Evolutionary conservation across 2,888 invertebrate genomes (phyloP).

Genomic region (Thera obeliscata): DNA sequence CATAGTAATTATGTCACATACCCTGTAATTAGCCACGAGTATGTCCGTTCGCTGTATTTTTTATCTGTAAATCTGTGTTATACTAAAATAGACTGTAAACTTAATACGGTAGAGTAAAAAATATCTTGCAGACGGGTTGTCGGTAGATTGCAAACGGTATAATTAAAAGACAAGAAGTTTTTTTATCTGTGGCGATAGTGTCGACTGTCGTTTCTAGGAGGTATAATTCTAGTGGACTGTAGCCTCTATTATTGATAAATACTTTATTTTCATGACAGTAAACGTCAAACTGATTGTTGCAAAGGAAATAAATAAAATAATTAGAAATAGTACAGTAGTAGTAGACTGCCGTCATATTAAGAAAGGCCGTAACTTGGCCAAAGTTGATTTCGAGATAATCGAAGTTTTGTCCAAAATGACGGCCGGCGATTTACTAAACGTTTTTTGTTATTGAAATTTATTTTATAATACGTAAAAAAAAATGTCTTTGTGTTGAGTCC

Average conservation of each 20-base stretch:
- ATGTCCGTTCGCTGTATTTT: conserved; percentile 54
- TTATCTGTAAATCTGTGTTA: conserved; percentile 54
- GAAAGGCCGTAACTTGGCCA: too few relatives aligned
- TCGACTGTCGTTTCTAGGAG: conserved; percentile 51
- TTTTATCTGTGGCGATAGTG: conserved; percentile 61
- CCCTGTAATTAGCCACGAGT: conserved; percentile 60
- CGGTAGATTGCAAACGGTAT: conserved; percentile 51
- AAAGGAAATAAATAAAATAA: too few relatives aligned
- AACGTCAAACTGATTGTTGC: not conserved
- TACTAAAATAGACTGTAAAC: conserved; percentile 52
- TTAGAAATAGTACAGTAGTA: too few relatives aligned
- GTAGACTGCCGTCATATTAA: too few relatives aligned
- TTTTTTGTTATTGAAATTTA: too few relatives aligned
- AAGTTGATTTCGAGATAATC: too few relatives aligned
- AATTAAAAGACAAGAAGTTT: conserved; percentile 62
- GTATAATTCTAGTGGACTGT: conserved; percentile 50
- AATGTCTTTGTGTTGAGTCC: too few relatives aligned
- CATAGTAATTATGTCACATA: conserved; percentile 68
- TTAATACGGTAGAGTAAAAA: conserved; percentile 46
- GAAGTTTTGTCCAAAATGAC: too few relatives aligned
- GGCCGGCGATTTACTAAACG: too few relatives aligned
- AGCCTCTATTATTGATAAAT: conserved; percentile 27
- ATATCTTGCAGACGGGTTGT: conserved; percentile 32
- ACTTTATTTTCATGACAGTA: conserved; percentile 2
- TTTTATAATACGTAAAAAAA: too few relatives aligned